phyloP scores from a whole-genome alignment of 1,140 invertebrate species.

The Scaptomyza hsui region DNA sequence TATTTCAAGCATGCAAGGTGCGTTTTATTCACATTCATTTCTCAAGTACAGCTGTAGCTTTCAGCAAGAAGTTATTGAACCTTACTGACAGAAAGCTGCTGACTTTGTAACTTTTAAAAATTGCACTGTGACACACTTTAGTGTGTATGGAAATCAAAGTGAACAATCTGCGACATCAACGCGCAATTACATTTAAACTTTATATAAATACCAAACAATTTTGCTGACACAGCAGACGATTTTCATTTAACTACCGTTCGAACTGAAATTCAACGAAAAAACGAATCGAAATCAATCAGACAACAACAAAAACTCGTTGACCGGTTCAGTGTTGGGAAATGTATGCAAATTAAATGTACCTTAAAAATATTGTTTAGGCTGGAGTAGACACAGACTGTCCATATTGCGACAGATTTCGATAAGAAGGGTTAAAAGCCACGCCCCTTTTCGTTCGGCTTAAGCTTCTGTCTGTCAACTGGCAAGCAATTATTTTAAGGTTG shows the following conservation, averaged over 20 bases:
- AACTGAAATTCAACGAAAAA: conserved; percentile 44
- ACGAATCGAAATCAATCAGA: conserved; percentile 39
- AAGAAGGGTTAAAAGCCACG: conserved; percentile 40
- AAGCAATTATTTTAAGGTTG: conserved; percentile 65
- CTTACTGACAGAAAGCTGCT: not conserved
- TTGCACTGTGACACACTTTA: not conserved
- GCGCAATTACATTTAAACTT: conserved; percentile 39
- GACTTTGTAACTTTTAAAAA: not conserved
- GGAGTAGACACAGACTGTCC: conserved; percentile 14
- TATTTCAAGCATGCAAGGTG: no score
- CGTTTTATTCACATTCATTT: no score
- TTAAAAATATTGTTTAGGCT: conserved; percentile 5
- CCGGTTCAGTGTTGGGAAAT: conserved; percentile 1
- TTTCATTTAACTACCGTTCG: conserved; percentile 30
- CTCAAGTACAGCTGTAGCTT: no score
- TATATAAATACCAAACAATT: conserved; percentile 27
- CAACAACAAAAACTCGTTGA: not conserved
- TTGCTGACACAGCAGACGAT: conserved; percentile 33
- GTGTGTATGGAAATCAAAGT: conserved; percentile 11
- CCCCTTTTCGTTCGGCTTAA: conserved; percentile 15
- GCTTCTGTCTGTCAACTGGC: conserved; percentile 51
- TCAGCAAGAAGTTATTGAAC: no score
- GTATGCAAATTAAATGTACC: conserved; percentile 45
- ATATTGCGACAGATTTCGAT: conserved; percentile 58
- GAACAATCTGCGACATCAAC: conserved; percentile 45